phyloP scores from a whole-genome alignment of 2,113 vertebrate genomes.

The Rynchops niger region DNA sequence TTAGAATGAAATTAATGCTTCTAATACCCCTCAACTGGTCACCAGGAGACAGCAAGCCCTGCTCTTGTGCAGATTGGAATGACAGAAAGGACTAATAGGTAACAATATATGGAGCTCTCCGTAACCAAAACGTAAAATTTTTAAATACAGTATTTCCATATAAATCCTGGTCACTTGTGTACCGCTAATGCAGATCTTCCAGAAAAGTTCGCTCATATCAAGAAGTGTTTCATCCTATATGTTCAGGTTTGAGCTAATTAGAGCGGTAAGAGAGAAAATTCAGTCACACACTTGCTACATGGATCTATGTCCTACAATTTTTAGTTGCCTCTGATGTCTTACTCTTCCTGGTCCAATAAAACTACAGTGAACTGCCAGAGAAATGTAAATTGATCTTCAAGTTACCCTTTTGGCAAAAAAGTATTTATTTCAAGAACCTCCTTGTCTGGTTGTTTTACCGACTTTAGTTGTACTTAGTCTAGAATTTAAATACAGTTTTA shows the following conservation, averaged over 20 bases:
- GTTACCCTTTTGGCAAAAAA: background rate
- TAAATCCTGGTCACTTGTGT: background rate
- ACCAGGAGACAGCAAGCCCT: background rate
- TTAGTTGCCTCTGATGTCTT: background rate
- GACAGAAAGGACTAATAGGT: background rate
- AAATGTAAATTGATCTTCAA: background rate
- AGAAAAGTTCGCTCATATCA: background rate
- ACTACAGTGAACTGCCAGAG: background rate
- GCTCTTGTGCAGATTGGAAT: background rate
- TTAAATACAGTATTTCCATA: fast-evolving
- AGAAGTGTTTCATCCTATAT: background rate
- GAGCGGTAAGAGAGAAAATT: background rate
- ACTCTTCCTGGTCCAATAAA: background rate
- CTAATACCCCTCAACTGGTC: background rate
- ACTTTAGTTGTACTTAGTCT: background rate
- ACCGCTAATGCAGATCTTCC: background rate
- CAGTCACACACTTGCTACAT: background rate
- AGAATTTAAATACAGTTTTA: background rate
- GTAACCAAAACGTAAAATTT: background rate
- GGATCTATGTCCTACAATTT: background rate
- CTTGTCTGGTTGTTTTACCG: background rate
- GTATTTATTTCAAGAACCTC: background rate
- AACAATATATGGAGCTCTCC: background rate
- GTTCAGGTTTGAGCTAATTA: background rate
- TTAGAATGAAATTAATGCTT: background rate